Percentiles rank a stretch among this genome's conserved stretches.
These are phyloP conservation scores for Brachionus plicatilis DNA, from an alignment of 1,140 invertebrate genomes.

Conservation along the genomic window DNA sequence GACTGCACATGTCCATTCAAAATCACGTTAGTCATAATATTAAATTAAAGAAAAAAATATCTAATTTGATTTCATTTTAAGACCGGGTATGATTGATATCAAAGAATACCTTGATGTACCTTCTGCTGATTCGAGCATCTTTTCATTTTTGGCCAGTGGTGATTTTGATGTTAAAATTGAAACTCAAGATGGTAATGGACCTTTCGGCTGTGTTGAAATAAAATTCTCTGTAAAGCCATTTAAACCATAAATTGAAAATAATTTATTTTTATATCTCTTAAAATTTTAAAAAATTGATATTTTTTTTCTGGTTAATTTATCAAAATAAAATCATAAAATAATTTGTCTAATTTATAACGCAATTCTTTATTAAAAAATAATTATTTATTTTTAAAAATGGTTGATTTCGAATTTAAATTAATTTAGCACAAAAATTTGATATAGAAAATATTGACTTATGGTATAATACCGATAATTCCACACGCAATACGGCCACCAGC, in stretches of 20 bases:
- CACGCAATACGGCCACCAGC: slow-evolving; percentile 89
- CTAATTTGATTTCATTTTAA: neutral
- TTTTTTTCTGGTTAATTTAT: neutral
- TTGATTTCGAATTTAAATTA: neutral
- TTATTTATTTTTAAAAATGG: slow-evolving; percentile 12
- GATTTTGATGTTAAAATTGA: slow-evolving; percentile 33
- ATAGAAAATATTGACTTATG: neutral
- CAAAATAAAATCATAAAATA: neutral
- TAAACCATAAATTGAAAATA: neutral
- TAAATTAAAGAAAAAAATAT: neutral
- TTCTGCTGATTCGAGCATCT: neutral
- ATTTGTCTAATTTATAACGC: neutral
- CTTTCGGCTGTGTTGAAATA: neutral
- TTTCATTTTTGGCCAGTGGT: slow-evolving; percentile 26
- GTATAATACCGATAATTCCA: slow-evolving; percentile 79
- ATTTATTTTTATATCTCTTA: neutral
- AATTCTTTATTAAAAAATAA: neutral
- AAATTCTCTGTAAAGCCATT: slow-evolving; percentile 31
- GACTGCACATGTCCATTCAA: slow-evolving; percentile 40
- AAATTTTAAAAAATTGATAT: neutral
- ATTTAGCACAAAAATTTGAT: neutral
- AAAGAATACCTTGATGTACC: slow-evolving; percentile 5
- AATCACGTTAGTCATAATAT: neutral
- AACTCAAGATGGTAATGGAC: neutral
- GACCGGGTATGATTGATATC: neutral